Evolutionary conservation across 2,888 invertebrate species (phyloP), one percentile per base, ranked within the genome.

Genomic region (Agonopterix subpropinquella): DNA sequence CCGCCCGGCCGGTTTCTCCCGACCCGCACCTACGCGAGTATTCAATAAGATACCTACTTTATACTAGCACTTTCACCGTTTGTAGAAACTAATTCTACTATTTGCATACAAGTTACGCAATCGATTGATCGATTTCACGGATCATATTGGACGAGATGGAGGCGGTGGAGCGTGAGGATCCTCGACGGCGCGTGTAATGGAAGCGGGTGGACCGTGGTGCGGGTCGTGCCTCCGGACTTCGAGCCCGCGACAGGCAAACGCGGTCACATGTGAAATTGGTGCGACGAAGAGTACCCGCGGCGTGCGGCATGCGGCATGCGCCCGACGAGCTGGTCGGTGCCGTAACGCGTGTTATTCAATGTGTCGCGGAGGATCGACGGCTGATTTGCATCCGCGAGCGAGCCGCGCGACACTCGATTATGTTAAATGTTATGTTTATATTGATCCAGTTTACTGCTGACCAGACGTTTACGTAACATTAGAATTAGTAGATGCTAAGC

Each of bases 61-160:
- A 48, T 49, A 47, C 53, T 56, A 59, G 54, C 62, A 77, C 80
- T 80, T 80, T 80, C 80, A 72, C 80, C 71, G 63, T 59, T 67
- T 56, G 62, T 61, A 65, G 61, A 67, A 65, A 70, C 67, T 58
- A 28, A 28, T 64, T 65, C 65, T 53, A 50, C 45, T 68, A 67
- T 74, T 72, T 67, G 63, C 67, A 75, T 72, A 70, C 63, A 55
- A n/a, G 56, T 75, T 73, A 58, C 63, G 64, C 62, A 67, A 75
- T 56, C 55, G 45, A 50, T 53, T n/a, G 47, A 57, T 57, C 55
- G 56, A 52, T 57, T 54, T 52, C 50, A 52, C 53, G 51, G 42
- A 11, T 47, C 43, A 8, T 46, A 28, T 39, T 39, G 10, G 39
- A 39, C 39, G n/a, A 3, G 39, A 39, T n/a, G n/a, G 39, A n/a